A percentile compares a stretch with the other conserved stretches of the same genome.
Evolutionary conservation across 2,888 invertebrate species (phyloP).

Genomic region (Aphelenchoides bicaudatus): DNA sequence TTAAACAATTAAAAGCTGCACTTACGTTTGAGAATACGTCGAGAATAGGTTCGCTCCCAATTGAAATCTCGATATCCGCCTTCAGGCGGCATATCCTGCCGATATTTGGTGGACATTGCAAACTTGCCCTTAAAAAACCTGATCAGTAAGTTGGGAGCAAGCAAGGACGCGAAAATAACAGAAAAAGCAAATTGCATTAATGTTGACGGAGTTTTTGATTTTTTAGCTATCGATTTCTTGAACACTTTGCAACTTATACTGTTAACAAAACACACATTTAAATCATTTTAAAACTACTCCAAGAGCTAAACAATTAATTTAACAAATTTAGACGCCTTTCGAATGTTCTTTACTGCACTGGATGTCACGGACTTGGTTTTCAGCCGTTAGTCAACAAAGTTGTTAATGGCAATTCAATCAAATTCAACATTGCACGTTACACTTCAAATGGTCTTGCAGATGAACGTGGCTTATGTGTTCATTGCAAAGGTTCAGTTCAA

Average conservation of each 20-base stretch:
- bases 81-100: constrained; percentile 85
- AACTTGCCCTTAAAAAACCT: not conserved
- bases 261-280: too few species aligned
- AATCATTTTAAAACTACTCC: not conserved
- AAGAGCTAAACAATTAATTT: not conserved
- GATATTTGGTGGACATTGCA: constrained; percentile 17
- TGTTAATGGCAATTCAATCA: constrained; percentile 38
- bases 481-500: constrained; percentile 63
- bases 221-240: constrained; percentile 6
- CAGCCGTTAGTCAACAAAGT: constrained; percentile 71
- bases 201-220: not conserved
- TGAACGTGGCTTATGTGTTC: constrained; percentile 41
- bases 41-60: constrained; percentile 61
- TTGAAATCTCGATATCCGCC: constrained; percentile 80
- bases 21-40: constrained; percentile 55
- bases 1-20: constrained; percentile 13
- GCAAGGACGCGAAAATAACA: not conserved
- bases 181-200: not conserved
- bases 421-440: constrained; percentile 25
- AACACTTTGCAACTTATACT: too few species aligned
- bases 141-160: not conserved
- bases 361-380: constrained; percentile 77
- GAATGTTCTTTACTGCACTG: constrained; percentile 81
- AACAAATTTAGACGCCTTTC: constrained; percentile 72
- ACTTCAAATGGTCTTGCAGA: constrained; percentile 27